These are phyloP conservation scores for Plutella xylostella DNA, from an alignment of 2,888 invertebrate genomes.

Conservation along the genomic window DNA sequence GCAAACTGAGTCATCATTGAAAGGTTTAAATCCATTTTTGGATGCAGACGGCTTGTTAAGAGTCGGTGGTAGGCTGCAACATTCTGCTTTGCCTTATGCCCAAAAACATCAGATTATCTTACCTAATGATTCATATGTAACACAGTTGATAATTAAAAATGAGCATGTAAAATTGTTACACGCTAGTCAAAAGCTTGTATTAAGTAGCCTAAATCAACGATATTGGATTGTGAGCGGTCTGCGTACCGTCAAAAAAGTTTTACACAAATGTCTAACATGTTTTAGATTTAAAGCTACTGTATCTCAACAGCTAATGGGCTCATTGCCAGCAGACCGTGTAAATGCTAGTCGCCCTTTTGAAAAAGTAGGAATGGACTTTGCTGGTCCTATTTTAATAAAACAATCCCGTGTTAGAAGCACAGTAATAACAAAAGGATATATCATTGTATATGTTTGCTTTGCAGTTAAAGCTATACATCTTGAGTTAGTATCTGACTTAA, in stretches of 20 bases:
- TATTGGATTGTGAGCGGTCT: conserved; percentile 2
- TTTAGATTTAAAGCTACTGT: not conserved
- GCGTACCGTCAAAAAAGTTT: not conserved
- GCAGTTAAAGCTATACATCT: conserved; percentile 9
- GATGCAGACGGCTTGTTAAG: conserved; percentile 3
- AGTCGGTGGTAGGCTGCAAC: conserved; percentile 8
- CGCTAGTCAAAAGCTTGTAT: conserved; percentile 1
- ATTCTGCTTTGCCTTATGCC: conserved; percentile 1
- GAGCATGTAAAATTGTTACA: conserved; percentile 3
- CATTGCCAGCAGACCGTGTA: not conserved
- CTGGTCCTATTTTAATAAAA: conserved; percentile 4
- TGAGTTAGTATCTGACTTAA: conserved; percentile 14
- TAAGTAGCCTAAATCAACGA: not conserved
- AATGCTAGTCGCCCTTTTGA: not conserved
- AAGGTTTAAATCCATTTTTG: conserved; percentile 1
- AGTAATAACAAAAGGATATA: not conserved
- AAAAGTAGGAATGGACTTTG: conserved; percentile 1
- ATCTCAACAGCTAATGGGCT: conserved; percentile 3
- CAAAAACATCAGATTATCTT: conserved; percentile 7
- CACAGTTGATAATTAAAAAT: conserved; percentile 1
- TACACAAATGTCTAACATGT: conserved; percentile 5
- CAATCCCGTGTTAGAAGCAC: not conserved
- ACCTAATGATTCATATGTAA: not conserved
- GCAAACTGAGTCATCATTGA: not conserved
- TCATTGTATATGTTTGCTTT: conserved; percentile 3